Evolutionary conservation across 2,888 invertebrate genomes (phyloP).

Genomic region (Meganola albula): DNA sequence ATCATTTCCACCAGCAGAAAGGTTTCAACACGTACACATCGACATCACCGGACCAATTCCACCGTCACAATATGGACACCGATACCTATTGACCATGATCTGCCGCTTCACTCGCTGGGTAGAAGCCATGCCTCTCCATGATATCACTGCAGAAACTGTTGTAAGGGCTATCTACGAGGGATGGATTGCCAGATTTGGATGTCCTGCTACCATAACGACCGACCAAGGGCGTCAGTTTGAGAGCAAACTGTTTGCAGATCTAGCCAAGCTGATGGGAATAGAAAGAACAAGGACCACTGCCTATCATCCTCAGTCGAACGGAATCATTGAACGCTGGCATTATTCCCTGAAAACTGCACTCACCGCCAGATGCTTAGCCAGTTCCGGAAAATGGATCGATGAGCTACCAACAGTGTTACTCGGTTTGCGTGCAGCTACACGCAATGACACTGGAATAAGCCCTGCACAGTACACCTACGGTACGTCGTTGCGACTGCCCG

Average conservation of each 20-base stretch:
- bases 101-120: neutral
- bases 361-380: slow-evolving; percentile 1
- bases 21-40: neutral
- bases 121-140: neutral
- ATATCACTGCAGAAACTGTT: neutral
- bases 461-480: slow-evolving; percentile 5
- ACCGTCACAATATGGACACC: neutral
- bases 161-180: slow-evolving; percentile 3
- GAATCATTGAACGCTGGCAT: slow-evolving; percentile 3
- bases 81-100: neutral
- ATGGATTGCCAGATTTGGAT: slow-evolving; percentile 7
- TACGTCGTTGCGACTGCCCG: slow-evolving; percentile 1
- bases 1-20: neutral
- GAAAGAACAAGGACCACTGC: neutral
- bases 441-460: slow-evolving; percentile 1
- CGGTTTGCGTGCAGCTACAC: slow-evolving; percentile 1
- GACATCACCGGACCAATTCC: neutral
- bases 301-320: slow-evolving; percentile 4
- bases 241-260: neutral
- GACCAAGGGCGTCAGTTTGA: slow-evolving; percentile 2
- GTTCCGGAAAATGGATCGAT: neutral
- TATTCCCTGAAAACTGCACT: slow-evolving; percentile 2
- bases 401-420: slow-evolving; percentile 4
- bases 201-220: neutral
- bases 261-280: slow-evolving; percentile 1